Conservation (phyloP, 2,797 vertebrate species). For the Melopsittacus undulatus region DNA sequence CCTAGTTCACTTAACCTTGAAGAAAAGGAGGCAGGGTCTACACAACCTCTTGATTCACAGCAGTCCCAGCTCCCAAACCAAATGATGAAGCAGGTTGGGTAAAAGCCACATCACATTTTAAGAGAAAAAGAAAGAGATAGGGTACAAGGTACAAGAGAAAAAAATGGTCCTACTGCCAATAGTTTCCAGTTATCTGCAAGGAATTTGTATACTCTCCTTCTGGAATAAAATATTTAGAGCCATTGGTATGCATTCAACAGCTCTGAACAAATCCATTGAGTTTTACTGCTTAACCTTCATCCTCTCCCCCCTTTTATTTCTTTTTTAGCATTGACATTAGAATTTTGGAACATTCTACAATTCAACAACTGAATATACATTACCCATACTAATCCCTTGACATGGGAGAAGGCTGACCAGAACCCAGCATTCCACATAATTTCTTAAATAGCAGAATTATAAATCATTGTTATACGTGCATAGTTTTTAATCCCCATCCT, state of each 20-base stretch:
- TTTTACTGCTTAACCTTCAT: background rate
- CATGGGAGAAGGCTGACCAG: background rate
- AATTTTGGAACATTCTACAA: background rate
- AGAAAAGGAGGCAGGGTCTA: background rate
- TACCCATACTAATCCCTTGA: background rate
- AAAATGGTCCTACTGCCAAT: background rate
- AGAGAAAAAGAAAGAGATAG: background rate
- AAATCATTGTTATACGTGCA: conserved; percentile 6
- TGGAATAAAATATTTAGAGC: background rate
- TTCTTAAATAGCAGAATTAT: conserved; percentile 42
- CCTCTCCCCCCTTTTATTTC: background rate
- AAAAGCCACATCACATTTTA: background rate
- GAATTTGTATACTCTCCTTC: background rate
- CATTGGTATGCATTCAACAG: background rate
- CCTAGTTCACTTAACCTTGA: background rate
- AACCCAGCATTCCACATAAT: conserved; percentile 35
- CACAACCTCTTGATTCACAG: background rate
- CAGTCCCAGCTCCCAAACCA: background rate
- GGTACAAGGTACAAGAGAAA: background rate
- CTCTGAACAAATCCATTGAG: background rate
- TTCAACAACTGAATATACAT: background rate
- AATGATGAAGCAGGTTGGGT: background rate
- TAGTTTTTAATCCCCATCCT: conserved; percentile 18
- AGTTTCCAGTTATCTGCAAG: background rate
- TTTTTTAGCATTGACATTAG: background rate